These are phyloP conservation scores for Fulmarus glacialis DNA, from an alignment of 2,113 vertebrate genomes.

Conservation along the genomic window DNA sequence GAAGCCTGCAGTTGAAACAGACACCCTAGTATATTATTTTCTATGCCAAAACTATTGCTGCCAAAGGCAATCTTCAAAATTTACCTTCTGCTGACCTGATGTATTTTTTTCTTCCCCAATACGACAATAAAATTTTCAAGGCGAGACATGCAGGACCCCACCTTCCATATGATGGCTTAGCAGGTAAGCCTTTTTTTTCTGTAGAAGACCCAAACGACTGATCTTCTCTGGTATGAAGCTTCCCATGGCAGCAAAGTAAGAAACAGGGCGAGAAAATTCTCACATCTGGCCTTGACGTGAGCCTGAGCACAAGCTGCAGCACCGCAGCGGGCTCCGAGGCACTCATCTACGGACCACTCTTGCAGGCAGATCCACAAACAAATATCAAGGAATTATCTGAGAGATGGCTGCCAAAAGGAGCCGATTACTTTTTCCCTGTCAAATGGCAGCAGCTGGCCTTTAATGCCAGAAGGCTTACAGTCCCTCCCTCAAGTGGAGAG, in stretches of 20 bases:
- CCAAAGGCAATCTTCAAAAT: not conserved
- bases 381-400: conserved; percentile 9
- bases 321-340: accelerated
- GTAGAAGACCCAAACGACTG: not conserved
- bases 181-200: not conserved
- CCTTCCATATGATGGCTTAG: not conserved
- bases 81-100: not conserved
- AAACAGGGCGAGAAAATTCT: not conserved
- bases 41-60: not conserved
- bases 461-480: not conserved
- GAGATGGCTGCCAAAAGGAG: not conserved
- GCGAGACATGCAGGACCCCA: not conserved
- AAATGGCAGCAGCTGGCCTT: conserved; percentile 28
- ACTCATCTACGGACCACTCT: not conserved
- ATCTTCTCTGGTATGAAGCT: not conserved
- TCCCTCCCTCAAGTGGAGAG: not conserved
- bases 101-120: not conserved
- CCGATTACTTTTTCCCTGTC: not conserved
- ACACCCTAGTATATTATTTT: not conserved
- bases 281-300: not conserved
- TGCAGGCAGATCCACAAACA: not conserved
- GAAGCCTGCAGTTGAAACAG: not conserved
- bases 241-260: not conserved
- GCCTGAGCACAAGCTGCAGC: not conserved
- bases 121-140: not conserved